A percentile compares a stretch with the other conserved stretches of the same genome.
phyloP scores from a whole-genome alignment of 2,113 vertebrate species.

The Promerops cafer region DNA sequence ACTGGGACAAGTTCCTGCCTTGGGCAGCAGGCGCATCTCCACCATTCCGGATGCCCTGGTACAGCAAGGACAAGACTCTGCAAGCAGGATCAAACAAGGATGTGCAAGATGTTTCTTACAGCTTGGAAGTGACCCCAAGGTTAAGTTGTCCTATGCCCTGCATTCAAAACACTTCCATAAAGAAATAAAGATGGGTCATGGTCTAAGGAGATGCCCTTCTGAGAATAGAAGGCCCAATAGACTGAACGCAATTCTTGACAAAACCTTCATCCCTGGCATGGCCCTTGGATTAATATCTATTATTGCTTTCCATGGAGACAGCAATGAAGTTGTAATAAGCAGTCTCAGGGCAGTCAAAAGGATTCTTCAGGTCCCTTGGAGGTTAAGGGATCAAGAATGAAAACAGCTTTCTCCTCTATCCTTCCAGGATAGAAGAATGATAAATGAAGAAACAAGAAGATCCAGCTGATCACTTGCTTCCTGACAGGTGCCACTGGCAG shows the following conservation, averaged over 20 bases:
- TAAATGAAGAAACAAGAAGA: not conserved
- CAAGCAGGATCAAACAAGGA: not conserved
- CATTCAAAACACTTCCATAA: not conserved
- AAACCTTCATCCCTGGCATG: not conserved
- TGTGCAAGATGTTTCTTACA: not conserved
- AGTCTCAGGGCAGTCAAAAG: no score
- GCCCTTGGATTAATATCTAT: not conserved
- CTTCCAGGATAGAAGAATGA: not conserved
- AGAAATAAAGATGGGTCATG: not conserved
- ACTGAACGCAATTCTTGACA: not conserved
- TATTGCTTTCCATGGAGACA: not conserved
- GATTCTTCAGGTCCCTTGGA: not conserved
- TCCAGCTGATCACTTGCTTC: not conserved
- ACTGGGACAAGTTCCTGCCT: not conserved
- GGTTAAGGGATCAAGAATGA: not conserved
- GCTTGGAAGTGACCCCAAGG: not conserved
- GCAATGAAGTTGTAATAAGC: not conserved
- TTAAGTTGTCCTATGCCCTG: not conserved
- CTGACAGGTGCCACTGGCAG: not conserved
- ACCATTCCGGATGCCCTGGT: not conserved
- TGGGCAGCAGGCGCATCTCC: rapidly evolving
- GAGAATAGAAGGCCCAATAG: not conserved
- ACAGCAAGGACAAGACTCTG: not conserved
- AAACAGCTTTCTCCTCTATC: not conserved
- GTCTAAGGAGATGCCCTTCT: not conserved